Evolutionary conservation across 2,888 invertebrate species (phyloP).

Genomic region (Lysandra coridon): DNA sequence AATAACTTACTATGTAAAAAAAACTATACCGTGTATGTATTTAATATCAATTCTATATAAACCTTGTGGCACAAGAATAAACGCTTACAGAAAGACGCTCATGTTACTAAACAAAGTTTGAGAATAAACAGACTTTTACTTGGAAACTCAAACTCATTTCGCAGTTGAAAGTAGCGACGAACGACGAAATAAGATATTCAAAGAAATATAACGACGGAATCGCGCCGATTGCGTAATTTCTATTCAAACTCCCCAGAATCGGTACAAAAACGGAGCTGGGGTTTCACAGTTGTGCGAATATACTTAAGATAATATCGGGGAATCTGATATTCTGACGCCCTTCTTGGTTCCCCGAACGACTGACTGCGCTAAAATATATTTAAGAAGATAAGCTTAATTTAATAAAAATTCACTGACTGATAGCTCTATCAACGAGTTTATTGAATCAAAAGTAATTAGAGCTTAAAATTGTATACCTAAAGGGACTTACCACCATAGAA

Average conservation of each 20-base stretch:
- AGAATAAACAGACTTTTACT: conserved; percentile 8
- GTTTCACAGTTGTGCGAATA: conserved; percentile 42
- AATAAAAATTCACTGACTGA: background rate
- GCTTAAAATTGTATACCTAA: background rate
- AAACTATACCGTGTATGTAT: too few species aligned
- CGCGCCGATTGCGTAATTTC: conserved; percentile 62
- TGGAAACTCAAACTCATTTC: conserved; percentile 6
- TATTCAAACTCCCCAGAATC: conserved; percentile 57
- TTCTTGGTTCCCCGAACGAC: background rate
- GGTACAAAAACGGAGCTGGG: conserved; percentile 49
- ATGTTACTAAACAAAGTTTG: background rate
- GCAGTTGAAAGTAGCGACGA: background rate
- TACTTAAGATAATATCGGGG: conserved; percentile 46
- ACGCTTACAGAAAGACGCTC: background rate
- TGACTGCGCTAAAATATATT: background rate
- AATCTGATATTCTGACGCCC: conserved; percentile 53
- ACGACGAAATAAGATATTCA: conserved; percentile 25
- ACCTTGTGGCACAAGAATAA: background rate
- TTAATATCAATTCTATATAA: background rate
- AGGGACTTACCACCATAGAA: background rate
- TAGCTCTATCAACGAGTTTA: too few species aligned
- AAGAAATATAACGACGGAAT: conserved; percentile 56
- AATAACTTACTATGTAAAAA: too few species aligned
- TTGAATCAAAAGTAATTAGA: too few species aligned
- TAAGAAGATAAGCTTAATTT: background rate